Evolutionary conservation across 2,888 invertebrate species (phyloP), one percentile per base, ranked within the genome.

Genomic region (Archips xylosteana): DNA sequence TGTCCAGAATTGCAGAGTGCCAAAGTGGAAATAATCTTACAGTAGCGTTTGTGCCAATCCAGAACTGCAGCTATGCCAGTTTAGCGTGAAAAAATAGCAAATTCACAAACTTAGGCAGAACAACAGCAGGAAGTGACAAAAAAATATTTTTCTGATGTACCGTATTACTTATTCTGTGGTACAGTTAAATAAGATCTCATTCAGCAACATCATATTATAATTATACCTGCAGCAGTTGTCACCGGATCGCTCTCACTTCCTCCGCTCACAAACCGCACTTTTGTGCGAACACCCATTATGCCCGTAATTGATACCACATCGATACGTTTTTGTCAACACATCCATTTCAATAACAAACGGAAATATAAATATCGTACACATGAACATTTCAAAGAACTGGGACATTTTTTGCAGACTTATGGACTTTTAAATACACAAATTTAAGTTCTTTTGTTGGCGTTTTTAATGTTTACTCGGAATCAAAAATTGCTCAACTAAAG

Each of bases 261-360:
- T 39, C 60, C 62, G 13, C 62, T 15, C 34, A 23, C 34, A 59
- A 63, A 73, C 73, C 73, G 59, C 68, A 45, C 36, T 64, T 63
- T 45, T 72, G 62, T 45, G 32, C 23, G 36, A 23, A 23, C 39
- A 8, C 32, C 49, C 63, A 59, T 73, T 73, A 60, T 73, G 49
- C 34, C 13, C 36, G 73, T 64, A 68, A 73, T 69, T 59, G 68
- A 73, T 69, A 69, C 73, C 34, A 59, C 32, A 49, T 69, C 63
- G 63, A 73, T 64, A 64, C 59, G 57, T 39, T 69, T 59, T 73
- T 69, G 68, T 69, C 73, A 69, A 39, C 63, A 54, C 54, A 59
- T 51, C n/a, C 63, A 32, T 64, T 57, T 63, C 63, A 51, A 71
- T 66, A 60, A 60, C 65, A 6, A 68, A 63, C 73, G 73, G 73